phyloP scores from a whole-genome alignment of 2,113 vertebrate species.

The Phylloscopus trochiloides region DNA sequence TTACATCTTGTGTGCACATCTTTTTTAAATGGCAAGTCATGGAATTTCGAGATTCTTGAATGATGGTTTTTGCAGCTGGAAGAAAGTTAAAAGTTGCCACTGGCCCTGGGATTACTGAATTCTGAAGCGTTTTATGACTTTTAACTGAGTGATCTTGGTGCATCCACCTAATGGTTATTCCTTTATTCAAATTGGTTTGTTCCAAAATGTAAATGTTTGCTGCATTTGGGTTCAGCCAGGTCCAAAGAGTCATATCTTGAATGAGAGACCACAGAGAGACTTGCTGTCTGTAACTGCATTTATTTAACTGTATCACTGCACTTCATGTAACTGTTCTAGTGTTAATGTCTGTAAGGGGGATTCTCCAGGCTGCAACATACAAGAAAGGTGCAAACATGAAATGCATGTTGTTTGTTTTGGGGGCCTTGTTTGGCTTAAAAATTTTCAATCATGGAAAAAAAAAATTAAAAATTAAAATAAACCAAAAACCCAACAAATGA shows the following conservation, averaged over 20 bases:
- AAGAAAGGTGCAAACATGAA: slow-evolving; percentile 99
- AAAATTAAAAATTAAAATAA: neutral
- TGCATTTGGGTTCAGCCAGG: slow-evolving; percentile 74
- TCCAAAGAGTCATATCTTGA: slow-evolving; percentile 56
- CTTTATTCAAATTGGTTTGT: slow-evolving; percentile 57
- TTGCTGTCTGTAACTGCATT: slow-evolving; percentile 63
- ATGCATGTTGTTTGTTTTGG: slow-evolving; percentile 98
- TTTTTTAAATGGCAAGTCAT: slow-evolving; percentile 64
- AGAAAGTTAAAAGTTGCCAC: slow-evolving; percentile 62
- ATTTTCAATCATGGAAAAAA: slow-evolving; percentile 69
- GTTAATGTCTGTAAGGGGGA: slow-evolving; percentile 78
- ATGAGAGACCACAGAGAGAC: slow-evolving; percentile 47
- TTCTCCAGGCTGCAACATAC: slow-evolving; percentile 95
- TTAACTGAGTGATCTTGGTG: slow-evolving; percentile 50
- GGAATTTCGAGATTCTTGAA: slow-evolving; percentile 57
- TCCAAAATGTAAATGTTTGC: slow-evolving; percentile 78
- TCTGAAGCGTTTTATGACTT: slow-evolving; percentile 55
- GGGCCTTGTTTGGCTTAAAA: slow-evolving; percentile 83
- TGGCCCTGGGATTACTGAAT: slow-evolving; percentile 63
- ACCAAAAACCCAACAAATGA: neutral
- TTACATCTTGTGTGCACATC: slow-evolving; percentile 42
- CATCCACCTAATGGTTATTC: slow-evolving; percentile 55
- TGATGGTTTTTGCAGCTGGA: slow-evolving; percentile 67
- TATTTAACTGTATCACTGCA: slow-evolving; percentile 69
- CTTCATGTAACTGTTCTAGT: slow-evolving; percentile 71